Percentiles rank a stretch among this genome's conserved stretches.
Evolutionary conservation across 1,140 invertebrate species (phyloP).

Genomic region (Helicoverpa armigera): DNA sequence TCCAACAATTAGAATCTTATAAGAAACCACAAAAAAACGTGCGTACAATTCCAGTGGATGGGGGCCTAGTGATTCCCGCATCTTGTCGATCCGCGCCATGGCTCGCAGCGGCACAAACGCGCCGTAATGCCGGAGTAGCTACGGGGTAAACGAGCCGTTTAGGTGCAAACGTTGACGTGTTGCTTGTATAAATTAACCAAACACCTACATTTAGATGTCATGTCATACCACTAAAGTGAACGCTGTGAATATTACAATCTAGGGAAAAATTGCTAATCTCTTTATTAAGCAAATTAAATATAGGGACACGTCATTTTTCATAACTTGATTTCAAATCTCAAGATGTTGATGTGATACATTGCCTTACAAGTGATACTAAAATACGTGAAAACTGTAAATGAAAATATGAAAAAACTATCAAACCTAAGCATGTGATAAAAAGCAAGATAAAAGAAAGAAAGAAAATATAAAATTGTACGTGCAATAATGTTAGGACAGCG

Average conservation of each 20-base stretch:
- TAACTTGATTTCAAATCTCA: no score
- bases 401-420: no score
- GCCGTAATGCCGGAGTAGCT: conserved; percentile 17
- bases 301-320: background rate
- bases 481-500: no score
- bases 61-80: background rate
- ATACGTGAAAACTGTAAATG: no score
- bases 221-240: conserved; percentile 11
- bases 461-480: no score
- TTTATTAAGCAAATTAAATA: background rate
- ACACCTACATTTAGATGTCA: conserved; percentile 11
- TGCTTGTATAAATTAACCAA: conserved; percentile 40
- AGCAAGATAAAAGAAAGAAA: no score
- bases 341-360: no score
- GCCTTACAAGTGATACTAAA: no score
- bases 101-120: conserved; percentile 18
- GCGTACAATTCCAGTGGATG: background rate
- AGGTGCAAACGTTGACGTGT: conserved; percentile 24
- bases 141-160: conserved; percentile 22
- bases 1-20: background rate
- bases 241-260: background rate
- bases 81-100: conserved; percentile 5
- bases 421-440: no score
- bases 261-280: background rate
- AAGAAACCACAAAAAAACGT: background rate